Percentiles rank a stretch among this genome's conserved stretches.
Conservation (phyloP, 2,113 vertebrate genomes). For the Sebastes schlegelii region DNA sequence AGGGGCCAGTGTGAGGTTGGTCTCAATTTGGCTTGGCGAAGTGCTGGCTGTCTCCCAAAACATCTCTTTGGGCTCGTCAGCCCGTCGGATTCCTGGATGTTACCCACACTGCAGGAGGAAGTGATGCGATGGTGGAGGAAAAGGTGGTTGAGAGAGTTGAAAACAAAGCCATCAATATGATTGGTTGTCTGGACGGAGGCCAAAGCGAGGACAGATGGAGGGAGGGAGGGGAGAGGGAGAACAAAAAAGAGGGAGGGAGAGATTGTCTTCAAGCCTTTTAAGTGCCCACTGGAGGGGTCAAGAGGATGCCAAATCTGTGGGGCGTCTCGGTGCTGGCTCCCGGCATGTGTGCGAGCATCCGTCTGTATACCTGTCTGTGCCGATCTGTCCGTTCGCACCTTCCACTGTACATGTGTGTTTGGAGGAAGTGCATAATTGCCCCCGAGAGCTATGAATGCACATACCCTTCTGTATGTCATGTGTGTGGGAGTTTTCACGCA, state of each 20-base stretch:
- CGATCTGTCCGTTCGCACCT: slow-evolving; percentile 56
- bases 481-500: background rate
- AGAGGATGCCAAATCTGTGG: slow-evolving; percentile 61
- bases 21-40: slow-evolving; percentile 59
- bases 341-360: slow-evolving; percentile 53
- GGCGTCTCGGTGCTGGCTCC: slow-evolving; percentile 48
- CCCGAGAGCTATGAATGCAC: slow-evolving; percentile 32
- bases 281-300: slow-evolving; percentile 71
- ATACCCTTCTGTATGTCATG: background rate
- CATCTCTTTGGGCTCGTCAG: slow-evolving; percentile 75
- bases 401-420: slow-evolving; percentile 36
- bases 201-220: slow-evolving; percentile 73
- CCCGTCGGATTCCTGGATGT: slow-evolving; percentile 74
- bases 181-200: slow-evolving; percentile 82
- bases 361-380: slow-evolving; percentile 59
- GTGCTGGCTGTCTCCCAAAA: slow-evolving; percentile 71
- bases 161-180: slow-evolving; percentile 82
- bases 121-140: slow-evolving; percentile 61
- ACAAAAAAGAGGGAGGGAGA: slow-evolving; percentile 34
- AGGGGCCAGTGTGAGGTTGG: slow-evolving; percentile 37
- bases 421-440: slow-evolving; percentile 47
- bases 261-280: slow-evolving; percentile 68
- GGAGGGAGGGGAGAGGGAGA: slow-evolving; percentile 33
- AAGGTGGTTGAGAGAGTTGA: slow-evolving; percentile 62
- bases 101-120: slow-evolving; percentile 74